A percentile compares a stretch with the other conserved stretches of the same genome.
phyloP scores from a whole-genome alignment of 2,888 invertebrate genomes.

The Spodoptera littoralis region DNA sequence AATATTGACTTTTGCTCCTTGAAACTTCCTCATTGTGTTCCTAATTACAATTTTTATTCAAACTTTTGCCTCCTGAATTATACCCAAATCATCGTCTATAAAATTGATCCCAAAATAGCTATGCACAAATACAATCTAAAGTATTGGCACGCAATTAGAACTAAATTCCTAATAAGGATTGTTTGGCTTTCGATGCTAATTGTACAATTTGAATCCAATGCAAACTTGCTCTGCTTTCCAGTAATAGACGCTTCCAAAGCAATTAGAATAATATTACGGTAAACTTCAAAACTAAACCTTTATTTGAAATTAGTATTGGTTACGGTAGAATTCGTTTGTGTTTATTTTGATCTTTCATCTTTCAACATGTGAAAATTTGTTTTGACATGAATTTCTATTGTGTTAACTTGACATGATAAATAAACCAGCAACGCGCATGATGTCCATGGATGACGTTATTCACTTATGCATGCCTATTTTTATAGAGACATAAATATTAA shows the following conservation, averaged over 20 bases:
- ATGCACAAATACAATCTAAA: background rate
- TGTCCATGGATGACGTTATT: too few species aligned
- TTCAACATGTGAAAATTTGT: too few species aligned
- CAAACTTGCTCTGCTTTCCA: constrained; percentile 30
- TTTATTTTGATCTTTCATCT: constrained; percentile 4
- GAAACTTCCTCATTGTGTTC: constrained; percentile 74
- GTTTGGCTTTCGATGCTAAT: constrained; percentile 35
- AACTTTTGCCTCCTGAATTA: constrained; percentile 26
- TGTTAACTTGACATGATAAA: too few species aligned
- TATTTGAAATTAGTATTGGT: constrained; percentile 37
- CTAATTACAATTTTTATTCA: constrained; percentile 74
- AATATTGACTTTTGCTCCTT: constrained; percentile 82
- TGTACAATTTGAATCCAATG: constrained; percentile 49
- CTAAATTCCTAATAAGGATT: constrained; percentile 34
- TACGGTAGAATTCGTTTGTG: constrained; percentile 2
- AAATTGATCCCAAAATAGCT: background rate
- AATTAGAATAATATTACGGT: constrained; percentile 45
- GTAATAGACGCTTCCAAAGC: constrained; percentile 42
- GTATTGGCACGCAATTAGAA: constrained; percentile 24
- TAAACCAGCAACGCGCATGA: too few species aligned
- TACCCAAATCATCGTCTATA: constrained; percentile 13
- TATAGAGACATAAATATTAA: too few species aligned
- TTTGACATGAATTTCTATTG: too few species aligned
- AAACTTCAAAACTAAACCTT: constrained; percentile 31
- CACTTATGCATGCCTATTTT: too few species aligned